These are phyloP conservation scores for Arctocebus calabarensis DNA, from an alignment of 2,797 vertebrate species.

Conservation along the genomic window DNA sequence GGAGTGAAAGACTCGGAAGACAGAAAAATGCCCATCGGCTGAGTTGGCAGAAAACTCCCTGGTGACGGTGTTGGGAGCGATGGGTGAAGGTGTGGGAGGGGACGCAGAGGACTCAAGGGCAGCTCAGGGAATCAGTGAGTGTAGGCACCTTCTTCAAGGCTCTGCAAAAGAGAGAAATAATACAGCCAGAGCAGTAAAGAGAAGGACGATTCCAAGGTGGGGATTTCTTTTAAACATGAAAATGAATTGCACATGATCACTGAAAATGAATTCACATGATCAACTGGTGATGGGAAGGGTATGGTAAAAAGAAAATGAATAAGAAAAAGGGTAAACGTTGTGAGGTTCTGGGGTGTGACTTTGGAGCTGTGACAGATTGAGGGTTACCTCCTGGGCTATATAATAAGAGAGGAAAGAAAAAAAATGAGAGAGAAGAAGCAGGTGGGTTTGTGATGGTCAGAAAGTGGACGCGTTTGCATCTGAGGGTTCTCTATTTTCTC, in stretches of 20 bases:
- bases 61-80: accelerated
- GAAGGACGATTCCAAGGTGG: background rate
- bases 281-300: background rate
- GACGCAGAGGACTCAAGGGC: no score
- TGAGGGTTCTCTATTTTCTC: background rate
- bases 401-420: background rate
- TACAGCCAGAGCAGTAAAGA: background rate
- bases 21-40: background rate
- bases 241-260: background rate
- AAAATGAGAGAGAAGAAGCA: background rate
- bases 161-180: background rate
- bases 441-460: background rate
- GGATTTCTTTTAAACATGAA: background rate
- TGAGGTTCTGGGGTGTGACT: background rate
- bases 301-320: background rate
- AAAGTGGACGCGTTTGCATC: background rate
- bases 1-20: background rate
- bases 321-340: background rate
- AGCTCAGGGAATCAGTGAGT: background rate
- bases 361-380: background rate
- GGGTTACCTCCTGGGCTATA: background rate
- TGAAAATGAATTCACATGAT: no score
- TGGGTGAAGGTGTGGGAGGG: background rate
- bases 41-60: background rate
- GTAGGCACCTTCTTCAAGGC: background rate